Conservation (phyloP, 2,113 vertebrate genomes). For the Corvus moneduloides region DNA sequence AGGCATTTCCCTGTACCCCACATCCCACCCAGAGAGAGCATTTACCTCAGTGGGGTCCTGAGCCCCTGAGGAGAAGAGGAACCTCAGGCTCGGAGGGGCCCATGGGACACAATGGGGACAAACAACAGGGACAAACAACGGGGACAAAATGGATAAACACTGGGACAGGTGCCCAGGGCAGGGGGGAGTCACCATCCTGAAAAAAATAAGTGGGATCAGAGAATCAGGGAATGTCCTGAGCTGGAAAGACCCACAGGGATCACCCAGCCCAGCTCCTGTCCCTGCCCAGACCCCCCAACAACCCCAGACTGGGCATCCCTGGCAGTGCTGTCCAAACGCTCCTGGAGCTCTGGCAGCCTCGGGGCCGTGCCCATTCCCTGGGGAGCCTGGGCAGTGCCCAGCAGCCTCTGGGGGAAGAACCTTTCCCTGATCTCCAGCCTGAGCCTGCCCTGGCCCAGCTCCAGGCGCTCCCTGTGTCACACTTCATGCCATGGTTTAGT, state of each 20-base stretch:
- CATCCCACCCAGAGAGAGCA: rapidly evolving
- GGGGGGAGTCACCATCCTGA: neutral
- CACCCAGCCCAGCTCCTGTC: rapidly evolving
- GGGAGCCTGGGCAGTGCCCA: neutral
- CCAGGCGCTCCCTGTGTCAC: rapidly evolving
- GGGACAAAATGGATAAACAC: neutral
- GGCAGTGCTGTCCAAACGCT: neutral
- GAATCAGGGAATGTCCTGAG: rapidly evolving
- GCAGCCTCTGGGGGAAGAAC: neutral
- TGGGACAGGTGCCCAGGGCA: neutral
- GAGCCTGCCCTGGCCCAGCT: neutral
- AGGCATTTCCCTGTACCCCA: rapidly evolving
- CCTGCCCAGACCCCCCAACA: neutral
- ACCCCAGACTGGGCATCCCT: neutral
- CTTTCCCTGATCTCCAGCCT: neutral
- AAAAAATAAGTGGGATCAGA: neutral
- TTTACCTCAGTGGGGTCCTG: neutral
- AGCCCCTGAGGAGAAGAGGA: neutral
- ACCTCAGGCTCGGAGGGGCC: neutral
- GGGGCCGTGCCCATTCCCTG: neutral
- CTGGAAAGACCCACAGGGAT: neutral
- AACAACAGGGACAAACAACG: neutral
- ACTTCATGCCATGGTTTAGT: rapidly evolving
- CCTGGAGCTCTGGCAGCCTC: neutral
- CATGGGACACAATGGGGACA: rapidly evolving